A percentile compares a stretch with the other conserved stretches of the same genome.
Conservation (phyloP, 1,140 invertebrate genomes). For the Heliconius nattereri region DNA sequence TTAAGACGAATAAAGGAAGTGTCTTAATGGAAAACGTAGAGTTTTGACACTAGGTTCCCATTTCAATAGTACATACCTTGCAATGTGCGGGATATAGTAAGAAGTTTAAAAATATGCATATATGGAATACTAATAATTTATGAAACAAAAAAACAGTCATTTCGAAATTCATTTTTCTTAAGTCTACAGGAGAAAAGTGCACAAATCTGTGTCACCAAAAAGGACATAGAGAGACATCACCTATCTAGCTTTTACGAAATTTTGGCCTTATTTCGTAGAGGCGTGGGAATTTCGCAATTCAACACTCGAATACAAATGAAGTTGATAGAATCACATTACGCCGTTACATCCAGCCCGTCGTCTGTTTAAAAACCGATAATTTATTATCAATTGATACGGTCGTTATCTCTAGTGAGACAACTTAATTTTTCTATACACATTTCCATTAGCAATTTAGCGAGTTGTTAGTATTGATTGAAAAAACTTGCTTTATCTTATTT, state of each 20-base stretch:
- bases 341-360: conserved; percentile 31
- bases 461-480: too few species aligned
- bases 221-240: not conserved
- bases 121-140: too few species aligned
- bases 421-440: not conserved
- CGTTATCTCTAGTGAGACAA: conserved; percentile 3
- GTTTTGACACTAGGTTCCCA: too few species aligned
- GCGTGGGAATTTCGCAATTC: conserved; percentile 56
- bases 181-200: not conserved
- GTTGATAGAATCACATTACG: conserved; percentile 49
- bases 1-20: too few species aligned
- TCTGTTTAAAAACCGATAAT: conserved; percentile 32
- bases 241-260: conserved; percentile 27
- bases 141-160: not conserved
- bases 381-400: conserved; percentile 39
- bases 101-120: too few species aligned
- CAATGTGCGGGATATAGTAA: too few species aligned
- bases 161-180: not conserved
- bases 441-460: too few species aligned
- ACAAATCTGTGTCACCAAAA: not conserved
- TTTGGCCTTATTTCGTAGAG: conserved; percentile 40
- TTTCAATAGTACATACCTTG: too few species aligned
- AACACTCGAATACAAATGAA: conserved; percentile 67
- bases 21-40: too few species aligned
- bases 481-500: too few species aligned